phyloP scores from a whole-genome alignment of 1,140 invertebrate genomes.

The Maconellicoccus hirsutus region DNA sequence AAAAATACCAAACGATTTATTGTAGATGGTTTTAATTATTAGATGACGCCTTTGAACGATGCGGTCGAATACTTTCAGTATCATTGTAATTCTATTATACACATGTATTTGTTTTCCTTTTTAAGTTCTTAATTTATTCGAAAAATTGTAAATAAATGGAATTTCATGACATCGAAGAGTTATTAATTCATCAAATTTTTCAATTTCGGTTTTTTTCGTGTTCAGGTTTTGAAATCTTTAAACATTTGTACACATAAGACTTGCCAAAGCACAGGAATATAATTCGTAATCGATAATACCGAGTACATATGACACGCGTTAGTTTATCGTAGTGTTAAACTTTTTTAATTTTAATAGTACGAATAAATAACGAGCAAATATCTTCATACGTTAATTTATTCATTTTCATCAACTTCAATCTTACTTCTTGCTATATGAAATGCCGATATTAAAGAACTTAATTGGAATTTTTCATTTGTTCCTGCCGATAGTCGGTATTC shows the following conservation, averaged over 20 bases:
- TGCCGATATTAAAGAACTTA: slow-evolving; percentile 42
- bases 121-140: neutral
- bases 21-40: neutral
- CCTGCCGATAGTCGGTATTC: slow-evolving; percentile 45
- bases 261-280: too few species aligned
- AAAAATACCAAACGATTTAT: neutral
- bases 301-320: too few species aligned
- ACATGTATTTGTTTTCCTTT: neutral
- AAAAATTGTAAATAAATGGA: neutral
- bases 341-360: too few species aligned
- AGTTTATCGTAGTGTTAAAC: too few species aligned
- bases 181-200: too few species aligned
- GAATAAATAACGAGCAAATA: too few species aligned
- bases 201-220: too few species aligned
- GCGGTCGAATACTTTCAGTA: neutral
- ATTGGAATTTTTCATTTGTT: slow-evolving; percentile 49
- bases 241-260: too few species aligned
- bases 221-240: too few species aligned
- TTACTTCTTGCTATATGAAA: slow-evolving; percentile 39
- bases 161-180: neutral
- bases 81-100: neutral
- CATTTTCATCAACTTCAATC: neutral
- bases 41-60: neutral
- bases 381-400: neutral
- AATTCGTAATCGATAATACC: too few species aligned